phyloP scores from a whole-genome alignment of 1,140 invertebrate species.

The Drosophila ironensis region DNA sequence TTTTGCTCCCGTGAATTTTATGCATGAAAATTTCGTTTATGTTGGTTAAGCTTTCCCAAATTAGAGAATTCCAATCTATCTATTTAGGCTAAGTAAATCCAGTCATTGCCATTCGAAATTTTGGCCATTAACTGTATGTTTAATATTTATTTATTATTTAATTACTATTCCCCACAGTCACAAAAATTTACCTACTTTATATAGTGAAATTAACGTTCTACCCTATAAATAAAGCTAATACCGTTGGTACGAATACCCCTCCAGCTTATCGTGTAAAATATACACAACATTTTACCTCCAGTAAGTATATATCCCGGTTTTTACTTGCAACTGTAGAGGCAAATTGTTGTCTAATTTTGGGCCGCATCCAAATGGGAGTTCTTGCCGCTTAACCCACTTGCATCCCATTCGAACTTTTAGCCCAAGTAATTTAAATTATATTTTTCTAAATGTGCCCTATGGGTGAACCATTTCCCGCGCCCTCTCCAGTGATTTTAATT shows the following conservation, averaged over 20 bases:
- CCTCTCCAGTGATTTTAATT: conserved; percentile 63
- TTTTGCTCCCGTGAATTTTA: conserved; percentile 26
- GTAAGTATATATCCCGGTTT: no score
- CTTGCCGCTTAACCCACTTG: conserved; percentile 5
- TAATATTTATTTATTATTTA: conserved; percentile 29
- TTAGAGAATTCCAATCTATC: conserved; percentile 65
- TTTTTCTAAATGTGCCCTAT: conserved; percentile 4
- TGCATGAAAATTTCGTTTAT: conserved; percentile 24
- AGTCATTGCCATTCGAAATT: conserved; percentile 15
- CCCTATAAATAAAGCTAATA: conserved; percentile 33
- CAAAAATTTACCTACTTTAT: no score
- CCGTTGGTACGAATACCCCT: no score
- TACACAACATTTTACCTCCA: no score
- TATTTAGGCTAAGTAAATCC: conserved; percentile 5
- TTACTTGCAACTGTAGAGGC: no score
- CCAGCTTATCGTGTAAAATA: no score
- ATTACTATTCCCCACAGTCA: conserved; percentile 6
- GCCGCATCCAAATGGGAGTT: conserved; percentile 3
- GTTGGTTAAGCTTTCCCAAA: conserved; percentile 24
- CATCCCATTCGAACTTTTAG: background rate
- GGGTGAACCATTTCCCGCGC: conserved; percentile 34
- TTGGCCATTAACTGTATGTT: conserved; percentile 14
- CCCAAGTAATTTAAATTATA: background rate
- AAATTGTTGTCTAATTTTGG: conserved; percentile 55
- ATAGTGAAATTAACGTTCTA: conserved; percentile 30